Evolutionary conservation across 2,113 vertebrate genomes (phyloP), one percentile per base, ranked within the genome.

Genomic region (Amphiprion percula): DNA sequence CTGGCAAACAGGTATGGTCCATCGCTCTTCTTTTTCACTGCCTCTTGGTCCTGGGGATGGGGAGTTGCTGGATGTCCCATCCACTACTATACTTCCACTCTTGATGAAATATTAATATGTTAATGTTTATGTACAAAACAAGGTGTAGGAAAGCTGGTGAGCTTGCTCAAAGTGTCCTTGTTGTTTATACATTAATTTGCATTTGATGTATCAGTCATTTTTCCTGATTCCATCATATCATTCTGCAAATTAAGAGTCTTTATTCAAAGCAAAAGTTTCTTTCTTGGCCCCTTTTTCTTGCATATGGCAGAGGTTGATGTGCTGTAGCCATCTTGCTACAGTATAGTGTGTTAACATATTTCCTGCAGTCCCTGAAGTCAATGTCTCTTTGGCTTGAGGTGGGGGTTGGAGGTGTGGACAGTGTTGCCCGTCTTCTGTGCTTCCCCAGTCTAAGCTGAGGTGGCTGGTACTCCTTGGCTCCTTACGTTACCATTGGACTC

Each of bases 1-100:
- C 89, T 95, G 95, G 95, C 90, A 94, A 81, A 94, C 94, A 94
- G 94, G 95, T 95, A 95, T 0, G 69, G 37, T 67, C 14, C 53
- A 49, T 9, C 28, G 52, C 26, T 61, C 21, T 83, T 10, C 77
- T 86, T 52, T n/a, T 30, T 65, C 58, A 41, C 26, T 19, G 44
- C 62, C 58, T 24, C 19, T 37, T 54, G 37, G n/a, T 60, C 37
- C 21, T 55, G 0, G 49, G 37, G 60, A 75, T 80, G 55, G 70
- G 63, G 64, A 64, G 63, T 17, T 47, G 30, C 19, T 60, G 14
- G 10, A 64, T 23, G 60, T 64, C 58, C 73, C 77, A 46, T 59
- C 16, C 47, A 24, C 24, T 26, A 10, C 75, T 61, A 66, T 53
- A 37, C 56, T 10, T 28, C 47, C 50, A 46, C 21, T 41, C 41